Base-by-base conservation (phyloP, 2,797 vertebrate species). In the Muscicapa comitata region DNA sequence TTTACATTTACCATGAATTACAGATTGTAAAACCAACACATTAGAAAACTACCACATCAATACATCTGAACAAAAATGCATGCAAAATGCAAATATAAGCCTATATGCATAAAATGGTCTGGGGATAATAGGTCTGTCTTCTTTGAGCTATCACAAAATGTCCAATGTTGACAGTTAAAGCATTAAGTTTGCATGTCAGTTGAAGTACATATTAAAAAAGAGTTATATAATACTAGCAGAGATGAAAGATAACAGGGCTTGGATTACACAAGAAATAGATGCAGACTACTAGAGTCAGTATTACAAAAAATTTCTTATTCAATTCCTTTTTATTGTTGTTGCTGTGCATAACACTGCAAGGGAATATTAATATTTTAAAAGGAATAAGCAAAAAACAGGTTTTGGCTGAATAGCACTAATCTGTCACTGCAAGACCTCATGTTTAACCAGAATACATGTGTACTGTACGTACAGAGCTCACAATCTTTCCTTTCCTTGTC, bases 301-400 rank as follows among this genome's bases (percentile, higher is more conserved):
- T 68, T 55, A 81, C 2, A 15, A 83, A 70, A 25, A 17, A 50
- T 19, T 88, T 88, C 55, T 91, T 89, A 71, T 24, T 55, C 17
- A 6, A 21, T 61, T 91, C n/a, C 37, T 82, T 92, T 93, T 91
- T 62, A 71, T 40, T 94, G 37, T 72, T 90, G 45, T 58, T 93
- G 42, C 48, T 94, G 57, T 84, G 57, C 57, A 55, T 66, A 92
- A 58, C 4, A 57, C 8, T 66, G 66, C 51, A 82, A 92, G 67
- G 48, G 55, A 77, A 67, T 91, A 97, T 96, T 77, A 96, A 95
- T 93, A 95, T 95, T 96, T 96, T 86, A 96, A 93, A 91, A 35
- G 38, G 29, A 74, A 88, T 79, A 93, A 93, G 51, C 28, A 93
- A 40, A 68, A 94, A 61, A 7, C 38, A 88, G 58, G 58, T 78